Percentiles rank a stretch among this genome's conserved stretches.
Conservation (phyloP, 2,113 vertebrate genomes). For the Tyrannus savana region DNA sequence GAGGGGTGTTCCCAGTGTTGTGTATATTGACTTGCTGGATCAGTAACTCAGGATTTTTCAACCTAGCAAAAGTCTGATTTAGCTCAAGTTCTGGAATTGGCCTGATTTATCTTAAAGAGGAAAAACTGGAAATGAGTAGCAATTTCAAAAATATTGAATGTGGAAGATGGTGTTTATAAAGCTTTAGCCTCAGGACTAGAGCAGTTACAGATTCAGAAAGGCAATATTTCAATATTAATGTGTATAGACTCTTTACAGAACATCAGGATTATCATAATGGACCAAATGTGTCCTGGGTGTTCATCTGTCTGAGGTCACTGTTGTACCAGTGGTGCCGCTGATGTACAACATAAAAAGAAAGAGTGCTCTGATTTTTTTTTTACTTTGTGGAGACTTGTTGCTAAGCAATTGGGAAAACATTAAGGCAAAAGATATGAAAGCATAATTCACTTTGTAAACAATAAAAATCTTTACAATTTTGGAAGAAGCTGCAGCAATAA, state of each 20-base stretch:
- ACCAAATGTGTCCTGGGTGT: neutral
- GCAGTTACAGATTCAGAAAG: neutral
- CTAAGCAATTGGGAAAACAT: conserved; percentile 72
- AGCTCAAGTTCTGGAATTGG: neutral
- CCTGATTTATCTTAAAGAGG: neutral
- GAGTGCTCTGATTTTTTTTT: neutral
- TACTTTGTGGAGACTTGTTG: conserved; percentile 61
- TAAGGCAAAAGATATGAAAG: conserved; percentile 66
- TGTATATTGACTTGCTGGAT: rapidly evolving
- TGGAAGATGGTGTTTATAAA: neutral
- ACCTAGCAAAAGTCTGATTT: neutral
- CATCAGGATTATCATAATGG: neutral
- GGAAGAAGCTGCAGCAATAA: conserved; percentile 65
- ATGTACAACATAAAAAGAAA: conserved; percentile 35
- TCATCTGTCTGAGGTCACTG: neutral
- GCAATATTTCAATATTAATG: neutral
- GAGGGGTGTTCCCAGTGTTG: neutral
- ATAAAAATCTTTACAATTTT: conserved; percentile 64
- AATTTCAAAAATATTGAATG: neutral
- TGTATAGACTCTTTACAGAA: neutral
- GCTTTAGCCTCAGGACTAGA: neutral
- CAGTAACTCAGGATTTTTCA: neutral
- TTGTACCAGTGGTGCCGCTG: neutral
- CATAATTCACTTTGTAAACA: conserved; percentile 77
- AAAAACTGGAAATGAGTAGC: neutral